phyloP scores from a whole-genome alignment of 1,140 invertebrate species.

The Trichonephila inaurata region DNA sequence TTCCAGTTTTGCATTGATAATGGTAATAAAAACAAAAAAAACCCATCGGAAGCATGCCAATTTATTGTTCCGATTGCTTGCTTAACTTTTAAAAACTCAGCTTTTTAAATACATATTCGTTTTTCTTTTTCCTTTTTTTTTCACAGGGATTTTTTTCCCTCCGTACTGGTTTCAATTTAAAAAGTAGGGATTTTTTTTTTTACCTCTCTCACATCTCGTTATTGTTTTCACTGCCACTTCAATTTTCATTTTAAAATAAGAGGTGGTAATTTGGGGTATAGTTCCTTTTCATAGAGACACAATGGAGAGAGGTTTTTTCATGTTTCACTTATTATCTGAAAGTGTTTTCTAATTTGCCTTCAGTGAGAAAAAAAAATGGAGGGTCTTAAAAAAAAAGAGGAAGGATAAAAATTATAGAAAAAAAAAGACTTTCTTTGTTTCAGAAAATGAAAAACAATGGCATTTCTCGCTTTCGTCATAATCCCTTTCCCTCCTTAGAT shows the following conservation, averaged over 20 bases:
- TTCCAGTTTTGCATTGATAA: neutral
- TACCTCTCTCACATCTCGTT: neutral
- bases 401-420: constrained; percentile 6
- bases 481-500: constrained; percentile 13
- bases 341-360: constrained; percentile 56
- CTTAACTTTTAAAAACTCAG: constrained; percentile 23
- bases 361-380: neutral
- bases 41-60: constrained; percentile 35
- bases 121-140: neutral
- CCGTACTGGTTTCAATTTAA: neutral
- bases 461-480: constrained; percentile 20
- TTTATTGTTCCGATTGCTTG: constrained; percentile 63
- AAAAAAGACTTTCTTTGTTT: neutral
- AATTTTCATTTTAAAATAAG: constrained; percentile 64
- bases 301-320: constrained; percentile 44
- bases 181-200: constrained; percentile 33
- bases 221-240: constrained; percentile 50
- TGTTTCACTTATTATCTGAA: constrained; percentile 43
- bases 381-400: neutral
- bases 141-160: neutral
- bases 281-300: constrained; percentile 33
- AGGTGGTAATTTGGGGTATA: constrained; percentile 56
- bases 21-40: constrained; percentile 17
- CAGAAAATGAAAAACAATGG: constrained; percentile 1
- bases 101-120: constrained; percentile 36